Percentiles rank a stretch among this genome's conserved stretches.
phyloP scores from a whole-genome alignment of 1,140 invertebrate species.

The Penaeus chinensis region DNA sequence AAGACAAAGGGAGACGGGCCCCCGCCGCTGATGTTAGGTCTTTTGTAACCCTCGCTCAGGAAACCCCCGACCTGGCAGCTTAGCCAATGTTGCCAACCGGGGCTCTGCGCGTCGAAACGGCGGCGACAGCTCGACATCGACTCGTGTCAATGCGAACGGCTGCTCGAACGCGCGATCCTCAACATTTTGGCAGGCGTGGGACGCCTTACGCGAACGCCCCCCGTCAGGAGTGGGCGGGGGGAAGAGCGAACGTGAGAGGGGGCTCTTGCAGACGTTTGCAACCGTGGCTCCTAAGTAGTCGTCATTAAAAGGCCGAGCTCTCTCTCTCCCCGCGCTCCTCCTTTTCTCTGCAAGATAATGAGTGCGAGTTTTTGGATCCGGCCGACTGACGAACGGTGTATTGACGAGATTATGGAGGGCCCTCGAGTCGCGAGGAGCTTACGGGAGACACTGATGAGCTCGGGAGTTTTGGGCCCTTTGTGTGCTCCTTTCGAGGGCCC shows the following conservation, averaged over 20 bases:
- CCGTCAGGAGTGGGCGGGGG: background rate
- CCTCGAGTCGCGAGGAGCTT: background rate
- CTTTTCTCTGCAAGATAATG: constrained; percentile 42
- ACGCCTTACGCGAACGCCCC: too few relatives aligned
- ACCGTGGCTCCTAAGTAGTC: constrained; percentile 16
- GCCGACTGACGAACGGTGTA: constrained; percentile 29
- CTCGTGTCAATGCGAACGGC: too few relatives aligned
- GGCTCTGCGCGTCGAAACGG: too few relatives aligned
- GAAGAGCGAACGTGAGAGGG: background rate
- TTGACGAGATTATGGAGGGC: constrained; percentile 36
- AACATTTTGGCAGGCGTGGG: too few relatives aligned
- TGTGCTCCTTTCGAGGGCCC: constrained; percentile 2
- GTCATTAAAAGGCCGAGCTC: constrained; percentile 32
- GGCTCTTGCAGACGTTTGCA: too few relatives aligned
- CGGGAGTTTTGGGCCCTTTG: constrained; percentile 19
- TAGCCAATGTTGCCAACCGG: too few relatives aligned
- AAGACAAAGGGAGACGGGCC: too few relatives aligned
- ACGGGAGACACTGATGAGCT: constrained; percentile 31
- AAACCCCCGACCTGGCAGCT: too few relatives aligned
- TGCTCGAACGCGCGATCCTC: too few relatives aligned
- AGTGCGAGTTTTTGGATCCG: constrained; percentile 31
- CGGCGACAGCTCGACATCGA: too few relatives aligned
- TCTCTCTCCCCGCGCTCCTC: background rate
- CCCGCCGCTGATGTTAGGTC: too few relatives aligned
- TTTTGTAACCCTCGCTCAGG: too few relatives aligned